These are phyloP conservation scores for Aethina tumida DNA, from an alignment of 1,140 invertebrate species.

Conservation along the genomic window DNA sequence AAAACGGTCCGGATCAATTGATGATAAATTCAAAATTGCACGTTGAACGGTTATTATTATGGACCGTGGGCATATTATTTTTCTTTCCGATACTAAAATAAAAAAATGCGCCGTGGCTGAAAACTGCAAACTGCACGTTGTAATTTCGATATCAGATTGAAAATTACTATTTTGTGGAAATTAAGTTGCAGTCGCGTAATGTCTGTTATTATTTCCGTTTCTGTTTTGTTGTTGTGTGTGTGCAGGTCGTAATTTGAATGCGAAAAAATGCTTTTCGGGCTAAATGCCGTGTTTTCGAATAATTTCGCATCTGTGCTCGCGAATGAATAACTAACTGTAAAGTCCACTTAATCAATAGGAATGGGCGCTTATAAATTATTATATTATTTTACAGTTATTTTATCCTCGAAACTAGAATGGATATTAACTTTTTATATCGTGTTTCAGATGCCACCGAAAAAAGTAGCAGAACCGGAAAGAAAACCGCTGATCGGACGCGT, in stretches of 20 bases:
- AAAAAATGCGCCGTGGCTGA: constrained; percentile 5
- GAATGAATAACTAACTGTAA: no score
- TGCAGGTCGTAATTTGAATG: constrained; percentile 21
- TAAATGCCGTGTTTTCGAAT: constrained; percentile 2
- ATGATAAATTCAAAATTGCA: constrained; percentile 36
- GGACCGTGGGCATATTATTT: constrained; percentile 13
- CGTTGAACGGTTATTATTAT: no score
- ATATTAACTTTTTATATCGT: constrained; percentile 5
- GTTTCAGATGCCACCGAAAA: constrained; percentile 84
- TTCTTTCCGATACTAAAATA: constrained; percentile 3
- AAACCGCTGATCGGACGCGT: constrained; percentile 93
- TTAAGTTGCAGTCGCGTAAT: constrained; percentile 33
- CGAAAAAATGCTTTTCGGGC: neutral
- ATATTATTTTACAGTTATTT: neutral
- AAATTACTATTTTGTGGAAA: constrained; percentile 35
- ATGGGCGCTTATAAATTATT: constrained; percentile 7
- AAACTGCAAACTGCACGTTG: constrained; percentile 23
- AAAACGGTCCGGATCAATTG: constrained; percentile 29
- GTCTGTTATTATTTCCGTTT: constrained; percentile 28
- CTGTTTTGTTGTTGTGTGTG: constrained; percentile 16
- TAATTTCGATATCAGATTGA: constrained; percentile 35
- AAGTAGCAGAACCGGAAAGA: constrained; percentile 78
- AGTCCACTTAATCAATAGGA: no score
- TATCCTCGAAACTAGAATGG: neutral
- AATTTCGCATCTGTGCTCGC: constrained; percentile 1